Base-by-base conservation (phyloP, 2,888 invertebrate genomes). In the Melipona bicolor region DNA sequence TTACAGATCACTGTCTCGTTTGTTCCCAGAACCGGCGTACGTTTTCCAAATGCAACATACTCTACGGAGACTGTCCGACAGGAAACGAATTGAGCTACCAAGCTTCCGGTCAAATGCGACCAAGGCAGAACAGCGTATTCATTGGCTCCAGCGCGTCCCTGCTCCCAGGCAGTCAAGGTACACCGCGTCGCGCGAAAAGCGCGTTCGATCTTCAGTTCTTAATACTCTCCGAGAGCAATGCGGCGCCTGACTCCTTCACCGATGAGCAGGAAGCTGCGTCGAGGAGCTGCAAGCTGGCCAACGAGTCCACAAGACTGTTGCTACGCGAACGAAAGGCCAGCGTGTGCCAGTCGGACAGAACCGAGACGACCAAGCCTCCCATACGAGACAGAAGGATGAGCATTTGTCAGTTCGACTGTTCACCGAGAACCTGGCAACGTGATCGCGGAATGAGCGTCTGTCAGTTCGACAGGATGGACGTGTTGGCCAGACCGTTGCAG, bases 71-170 rank as follows among this genome's bases (percentile, higher is more conserved):
- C 76, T 95, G 95, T 81, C 92, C 90, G 91, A 72, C 87, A 92
- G 74, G 95, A 91, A 90, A 91, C 95, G 79, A 94, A 93, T 62
- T 93, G 93, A 87, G 94, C 93, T 87, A 95, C 93, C 43, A 43
- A 43, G 83, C 94, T 3, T 27, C 83, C 61, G 77, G 94, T n/a
- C 71, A 77, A 13, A 71, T 94, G 64, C 95, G 97, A 32, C 96
- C 96, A 0, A 95, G 97, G 19, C 97, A 98, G 95, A 98, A 98
- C 95, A 98, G 98, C 5, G 98, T 98, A 24, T 98, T 98, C 95
- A 98, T 98, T 54, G 97, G 97, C 81, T 95, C 96, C 56, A 96
- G 96, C 87, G 95, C 96, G 89, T 95, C 96, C 0, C 95, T 97
- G 77, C 96, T 97, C 84, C 96, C 97, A 21, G 96, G 96, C 81